A percentile compares a stretch with the other conserved stretches of the same genome.
Evolutionary conservation across 2,888 invertebrate genomes (phyloP).

Genomic region (Orthosia gracilis): DNA sequence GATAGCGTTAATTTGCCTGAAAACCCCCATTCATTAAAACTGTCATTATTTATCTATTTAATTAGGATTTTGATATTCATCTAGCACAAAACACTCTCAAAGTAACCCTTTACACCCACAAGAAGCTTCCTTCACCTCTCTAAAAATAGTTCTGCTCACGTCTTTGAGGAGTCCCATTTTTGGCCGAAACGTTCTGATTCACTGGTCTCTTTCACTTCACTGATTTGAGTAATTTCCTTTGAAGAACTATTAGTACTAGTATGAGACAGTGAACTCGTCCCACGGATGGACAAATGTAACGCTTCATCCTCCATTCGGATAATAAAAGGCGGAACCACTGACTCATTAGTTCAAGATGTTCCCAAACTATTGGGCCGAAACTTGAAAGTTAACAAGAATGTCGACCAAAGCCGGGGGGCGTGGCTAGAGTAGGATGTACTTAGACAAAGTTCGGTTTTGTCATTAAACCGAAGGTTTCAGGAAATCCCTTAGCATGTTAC

Average conservation of each 20-base stretch:
- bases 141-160: slow-evolving; percentile 30
- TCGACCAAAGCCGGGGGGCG: slow-evolving; percentile 66
- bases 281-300: slow-evolving; percentile 39
- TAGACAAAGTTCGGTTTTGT: slow-evolving; percentile 64
- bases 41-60: too few species aligned
- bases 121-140: neutral
- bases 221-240: slow-evolving; percentile 48
- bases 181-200: slow-evolving; percentile 39
- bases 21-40: too few species aligned
- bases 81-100: neutral
- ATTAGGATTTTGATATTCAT: neutral
- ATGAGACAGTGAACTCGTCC: slow-evolving; percentile 26
- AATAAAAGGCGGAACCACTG: slow-evolving; percentile 71
- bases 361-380: slow-evolving; percentile 70
- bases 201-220: slow-evolving; percentile 50
- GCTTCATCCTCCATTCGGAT: slow-evolving; percentile 56
- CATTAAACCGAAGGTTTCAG: slow-evolving; percentile 65
- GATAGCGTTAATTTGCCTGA: too few species aligned
- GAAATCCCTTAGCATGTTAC: slow-evolving; percentile 58
- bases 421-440: slow-evolving; percentile 57
- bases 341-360: slow-evolving; percentile 76
- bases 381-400: slow-evolving; percentile 70
- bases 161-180: slow-evolving; percentile 35
- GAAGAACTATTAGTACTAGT: slow-evolving; percentile 37
- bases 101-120: slow-evolving; percentile 1